Evolutionary conservation across 2,113 vertebrate genomes (phyloP).

Genomic region (Sus scrofa): DNA sequence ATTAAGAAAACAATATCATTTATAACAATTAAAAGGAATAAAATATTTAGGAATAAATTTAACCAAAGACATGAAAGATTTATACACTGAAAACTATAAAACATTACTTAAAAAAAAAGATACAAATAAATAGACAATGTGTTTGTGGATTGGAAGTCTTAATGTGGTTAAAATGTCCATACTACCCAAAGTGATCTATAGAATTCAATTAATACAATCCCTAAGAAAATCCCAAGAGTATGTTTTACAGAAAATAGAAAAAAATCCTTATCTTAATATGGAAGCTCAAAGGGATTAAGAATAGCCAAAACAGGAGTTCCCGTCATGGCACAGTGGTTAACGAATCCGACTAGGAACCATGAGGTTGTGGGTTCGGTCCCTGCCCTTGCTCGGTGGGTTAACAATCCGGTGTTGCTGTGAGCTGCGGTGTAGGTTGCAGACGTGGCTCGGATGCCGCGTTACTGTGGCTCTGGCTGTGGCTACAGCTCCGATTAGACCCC

Average conservation of each 20-base stretch:
- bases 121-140: not conserved
- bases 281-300: not conserved
- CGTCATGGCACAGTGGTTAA: no score
- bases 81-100: not conserved
- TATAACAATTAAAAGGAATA: not conserved
- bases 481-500: no score
- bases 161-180: not conserved
- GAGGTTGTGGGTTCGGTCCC: no score
- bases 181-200: not conserved
- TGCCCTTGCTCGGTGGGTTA: no score
- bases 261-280: not conserved
- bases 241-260: not conserved
- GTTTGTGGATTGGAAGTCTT: not conserved
- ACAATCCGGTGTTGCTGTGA: no score
- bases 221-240: not conserved
- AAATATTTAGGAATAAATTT: not conserved
- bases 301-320: constrained; percentile 8
- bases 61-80: not conserved
- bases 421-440: no score
- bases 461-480: no score
- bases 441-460: no score
- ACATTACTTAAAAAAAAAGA: not conserved
- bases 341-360: no score
- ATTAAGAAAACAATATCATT: not conserved
- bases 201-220: not conserved